Conservation (phyloP, 2,888 invertebrate species). For the Allophyes oxyacanthae region DNA sequence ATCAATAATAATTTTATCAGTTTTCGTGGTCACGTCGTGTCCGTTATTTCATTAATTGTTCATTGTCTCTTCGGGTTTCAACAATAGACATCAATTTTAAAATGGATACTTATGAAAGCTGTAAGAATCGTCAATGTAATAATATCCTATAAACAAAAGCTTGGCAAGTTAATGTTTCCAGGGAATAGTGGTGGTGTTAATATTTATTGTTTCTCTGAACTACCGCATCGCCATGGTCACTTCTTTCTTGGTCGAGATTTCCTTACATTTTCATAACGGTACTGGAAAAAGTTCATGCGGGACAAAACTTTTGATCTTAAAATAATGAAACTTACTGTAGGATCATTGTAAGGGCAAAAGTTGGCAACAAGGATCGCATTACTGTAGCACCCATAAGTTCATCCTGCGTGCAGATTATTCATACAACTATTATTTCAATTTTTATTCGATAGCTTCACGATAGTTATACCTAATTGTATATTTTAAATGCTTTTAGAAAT, state of each 20-base stretch:
- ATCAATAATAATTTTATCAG: conserved; percentile 71
- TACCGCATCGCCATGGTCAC: conserved; percentile 12
- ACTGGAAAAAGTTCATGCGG: conserved; percentile 1
- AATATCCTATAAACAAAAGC: conserved; percentile 36
- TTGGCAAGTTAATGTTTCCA: conserved; percentile 33
- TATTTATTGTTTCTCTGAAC: conserved; percentile 38
- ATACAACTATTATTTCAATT: no score
- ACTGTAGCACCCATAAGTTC: no score
- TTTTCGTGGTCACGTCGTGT: conserved; percentile 63
- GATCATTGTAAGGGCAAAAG: no score
- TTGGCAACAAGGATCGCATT: no score
- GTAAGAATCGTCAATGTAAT: conserved; percentile 36
- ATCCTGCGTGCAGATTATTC: no score
- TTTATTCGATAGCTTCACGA: no score
- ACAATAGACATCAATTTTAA: conserved; percentile 46
- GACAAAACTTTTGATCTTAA: not conserved
- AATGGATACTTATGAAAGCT: conserved; percentile 45
- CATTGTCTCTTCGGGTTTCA: conserved; percentile 43
- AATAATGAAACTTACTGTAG: not conserved
- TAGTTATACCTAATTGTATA: no score
- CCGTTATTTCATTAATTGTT: conserved; percentile 59
- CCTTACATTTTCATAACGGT: conserved; percentile 36
- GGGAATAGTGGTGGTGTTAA: conserved; percentile 18
- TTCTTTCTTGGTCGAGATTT: conserved; percentile 22
- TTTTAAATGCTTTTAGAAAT: no score